Percentiles rank a stretch among this genome's conserved stretches.
phyloP scores from a whole-genome alignment of 2,797 vertebrate species.

The Picus viridis region DNA sequence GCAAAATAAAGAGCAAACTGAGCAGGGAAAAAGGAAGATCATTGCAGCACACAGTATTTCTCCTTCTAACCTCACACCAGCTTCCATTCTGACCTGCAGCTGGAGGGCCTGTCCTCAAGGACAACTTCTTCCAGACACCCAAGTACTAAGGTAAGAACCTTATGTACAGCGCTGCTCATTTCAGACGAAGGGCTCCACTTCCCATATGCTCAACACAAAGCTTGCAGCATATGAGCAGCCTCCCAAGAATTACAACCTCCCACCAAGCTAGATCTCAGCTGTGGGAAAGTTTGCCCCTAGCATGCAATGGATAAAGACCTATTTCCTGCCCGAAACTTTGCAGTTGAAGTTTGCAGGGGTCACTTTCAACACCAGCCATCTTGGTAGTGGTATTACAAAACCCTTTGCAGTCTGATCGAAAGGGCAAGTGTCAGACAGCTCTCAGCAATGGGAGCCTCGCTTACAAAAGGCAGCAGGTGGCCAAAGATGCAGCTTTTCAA shows the following conservation, averaged over 20 bases:
- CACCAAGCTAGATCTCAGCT: neutral
- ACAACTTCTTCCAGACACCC: neutral
- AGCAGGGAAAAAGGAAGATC: neutral
- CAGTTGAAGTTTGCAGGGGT: neutral
- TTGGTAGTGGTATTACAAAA: neutral
- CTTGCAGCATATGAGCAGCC: neutral
- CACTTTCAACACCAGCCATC: neutral
- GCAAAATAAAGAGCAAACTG: neutral
- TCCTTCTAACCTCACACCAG: neutral
- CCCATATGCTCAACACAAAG: neutral
- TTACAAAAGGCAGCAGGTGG: constrained; percentile 54
- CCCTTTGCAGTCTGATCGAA: constrained; percentile 1
- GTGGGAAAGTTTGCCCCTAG: constrained; percentile 47
- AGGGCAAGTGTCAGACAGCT: constrained; percentile 34
- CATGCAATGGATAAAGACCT: constrained; percentile 27
- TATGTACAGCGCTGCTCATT: fast-evolving
- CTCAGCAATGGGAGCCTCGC: neutral
- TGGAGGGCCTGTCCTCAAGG: neutral
- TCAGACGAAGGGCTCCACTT: neutral
- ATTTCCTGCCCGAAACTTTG: constrained; percentile 37
- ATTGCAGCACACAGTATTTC: fast-evolving
- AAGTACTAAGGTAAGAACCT: neutral
- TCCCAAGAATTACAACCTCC: constrained; percentile 18
- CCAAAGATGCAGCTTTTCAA: constrained; percentile 45
- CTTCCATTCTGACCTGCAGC: neutral